Base-by-base conservation (phyloP, 53 echinoderm and acorn worm genomes). In the Luidia sarsii region DNA sequence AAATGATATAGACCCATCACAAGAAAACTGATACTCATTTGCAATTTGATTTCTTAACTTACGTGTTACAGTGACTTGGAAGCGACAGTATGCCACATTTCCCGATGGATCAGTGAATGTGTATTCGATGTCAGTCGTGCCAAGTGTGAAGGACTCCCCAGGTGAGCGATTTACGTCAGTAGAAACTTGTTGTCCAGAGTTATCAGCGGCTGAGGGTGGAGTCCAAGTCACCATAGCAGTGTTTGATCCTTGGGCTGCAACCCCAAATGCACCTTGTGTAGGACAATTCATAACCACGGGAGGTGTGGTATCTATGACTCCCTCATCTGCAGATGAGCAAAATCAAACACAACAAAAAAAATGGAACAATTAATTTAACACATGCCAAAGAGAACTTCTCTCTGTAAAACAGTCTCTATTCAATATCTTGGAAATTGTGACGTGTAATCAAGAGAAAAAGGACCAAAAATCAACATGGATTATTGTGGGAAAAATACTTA, bases 251-350 rank as follows among this genome's bases (percentile, higher is more conserved):
- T 33, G 54, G 18, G 71, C 64, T 3, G 52, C 13, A 0, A 48
- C 54, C n/a, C 25, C 56, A 3, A 49, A 13, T 15, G 65, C 36
- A 7, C 53, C 53, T 45, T 27, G 51, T 15, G 52, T 19, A 34
- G 87, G 81, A 55, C 87, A 87, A 29, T 70, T 52, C 34, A 22
- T 52, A 52, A 87, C 45, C 2, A 73, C 57, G 53, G 87, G 87
- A 37, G 87, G 66, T n/a, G 20, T 20, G 13, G 54, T 56, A 21
- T 87, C 87, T 65, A 22, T 52, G 22, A 1, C 57, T 30, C 31
- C 71, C 3, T 33, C 77, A 59, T 41, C 41, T 41, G 61, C 28
- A 60, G 24, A 30, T 14, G 11, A 21, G 61, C 24, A 10, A 60
- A 28, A 11, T 41, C n/a, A n/a, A n/a, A n/a, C n/a, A n/a, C n/a